Base-by-base conservation (phyloP, 2,888 invertebrate genomes). In the Amblyjoppa proteus region DNA sequence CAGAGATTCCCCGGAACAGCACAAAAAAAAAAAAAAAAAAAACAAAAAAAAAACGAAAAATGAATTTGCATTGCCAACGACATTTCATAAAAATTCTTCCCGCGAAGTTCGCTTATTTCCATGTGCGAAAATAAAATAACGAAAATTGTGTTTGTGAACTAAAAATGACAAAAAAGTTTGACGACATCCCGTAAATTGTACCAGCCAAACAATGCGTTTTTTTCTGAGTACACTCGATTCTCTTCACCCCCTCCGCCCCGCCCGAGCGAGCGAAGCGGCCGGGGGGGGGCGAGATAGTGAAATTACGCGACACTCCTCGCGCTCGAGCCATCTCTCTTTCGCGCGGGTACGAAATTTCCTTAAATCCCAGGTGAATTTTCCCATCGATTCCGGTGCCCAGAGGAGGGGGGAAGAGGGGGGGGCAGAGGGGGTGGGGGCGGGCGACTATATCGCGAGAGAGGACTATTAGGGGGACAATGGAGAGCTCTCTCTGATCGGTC, bases 351-450 rank as follows among this genome's bases (percentile, higher is more conserved):
- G 82, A 71, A 85, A 85, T 85, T 85, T 85, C 82, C 85, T 85
- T 85, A 82, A 85, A 82, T 85, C 85, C 82, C 85, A 82, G 85
- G 76, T 83, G 85, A 85, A 85, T 83, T 85, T 85, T 79, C 85
- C 85, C 82, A 73, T 85, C 75, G 82, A 85, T 85, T 85, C 75
- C 82, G 66, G 71, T 25, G 9, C 45, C 49, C 45, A 41, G 69
- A 31, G 9, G 16, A 25, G 71, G 28, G 34, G 16, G 34, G 13
- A 13, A 25, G 45, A 38, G 53, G 38, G 13, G 13, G n/a, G n/a
- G 58, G 11, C 1, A 11, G 3, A 1, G 58, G 11, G 31, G 16
- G 11, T 6, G 58, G 11, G 13, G 61, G 61, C 4, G 11, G 68
- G 68, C 53, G 70, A 45, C 45, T 76, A 76, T 64, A 76, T 76